Evolutionary conservation across 2,113 vertebrate species (phyloP), one percentile per base, ranked within the genome.

Genomic region (Hiodon alosoides): DNA sequence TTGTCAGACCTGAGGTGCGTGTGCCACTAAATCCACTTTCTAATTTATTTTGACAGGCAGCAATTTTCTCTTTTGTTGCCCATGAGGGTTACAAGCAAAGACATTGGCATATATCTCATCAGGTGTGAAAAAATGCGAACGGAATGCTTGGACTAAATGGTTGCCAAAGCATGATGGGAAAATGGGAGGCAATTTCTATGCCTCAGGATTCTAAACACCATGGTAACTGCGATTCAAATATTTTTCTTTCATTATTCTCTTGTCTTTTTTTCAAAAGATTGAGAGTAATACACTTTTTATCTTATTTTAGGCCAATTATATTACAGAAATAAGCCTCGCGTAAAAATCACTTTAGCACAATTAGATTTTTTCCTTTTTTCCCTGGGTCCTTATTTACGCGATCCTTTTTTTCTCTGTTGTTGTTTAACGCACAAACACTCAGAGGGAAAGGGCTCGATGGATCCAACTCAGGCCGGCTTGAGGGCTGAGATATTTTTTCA

Each of bases 111-210:
- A 58, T 17, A 11, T 61, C 58, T 69, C 57, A 48, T 69, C 52
- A 70, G 57, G 17, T 71, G 75, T 64, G 60, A 55, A 60, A 69
- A 70, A 70, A 71, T 71, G 60, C 51, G 54, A 76, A 76, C 71
- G 72, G 72, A 31, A 54, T 14, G 52, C 60, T 64, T 62, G 60
- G 52, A 13, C 51, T 55, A 62, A 71, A 76, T 17, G 31, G 68
- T 51, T 76, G 60, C 59, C 67, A 64, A 65, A 51, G 46, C 11
- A 61, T 76, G 59, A 76, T 76, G 52, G 68, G 67, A 50, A 70
- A 76, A 76, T 66, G 68, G 7, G 9, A 76, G 47, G 68, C 50
- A 64, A 76, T 76, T 64, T 70, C 51, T 57, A 76, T 76, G 75
- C 68, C 69, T 70, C 51, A 53, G 59, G 16, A 65, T 65, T 73